These are phyloP conservation scores for Sibirionetta formosa DNA, from an alignment of 2,797 vertebrate genomes.

Conservation along the genomic window DNA sequence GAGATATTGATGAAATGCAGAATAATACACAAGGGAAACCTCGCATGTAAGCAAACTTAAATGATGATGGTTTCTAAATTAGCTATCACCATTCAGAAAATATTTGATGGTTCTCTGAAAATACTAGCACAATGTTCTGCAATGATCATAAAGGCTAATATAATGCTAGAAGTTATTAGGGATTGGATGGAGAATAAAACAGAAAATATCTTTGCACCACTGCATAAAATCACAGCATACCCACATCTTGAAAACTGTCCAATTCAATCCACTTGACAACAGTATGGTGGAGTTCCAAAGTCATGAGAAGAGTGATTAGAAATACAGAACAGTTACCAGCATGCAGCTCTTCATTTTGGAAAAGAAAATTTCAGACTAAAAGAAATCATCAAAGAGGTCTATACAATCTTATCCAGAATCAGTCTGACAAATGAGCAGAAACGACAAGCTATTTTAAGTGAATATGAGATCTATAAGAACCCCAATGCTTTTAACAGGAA, in stretches of 20 bases:
- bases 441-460: neutral
- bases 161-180: neutral
- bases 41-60: neutral
- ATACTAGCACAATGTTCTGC: neutral
- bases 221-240: neutral
- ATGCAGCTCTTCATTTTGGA: neutral
- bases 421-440: neutral
- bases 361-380: neutral
- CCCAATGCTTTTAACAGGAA: neutral
- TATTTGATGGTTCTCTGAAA: neutral
- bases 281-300: neutral
- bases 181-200: neutral
- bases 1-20: neutral
- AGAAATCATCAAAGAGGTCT: neutral
- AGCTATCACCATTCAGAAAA: conserved; percentile 10
- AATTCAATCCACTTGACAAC: neutral
- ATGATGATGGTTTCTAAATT: conserved; percentile 35
- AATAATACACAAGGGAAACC: neutral
- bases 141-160: conserved; percentile 31
- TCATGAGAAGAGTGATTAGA: neutral
- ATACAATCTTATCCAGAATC: neutral
- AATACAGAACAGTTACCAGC: neutral
- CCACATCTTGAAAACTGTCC: neutral
- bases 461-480: neutral
- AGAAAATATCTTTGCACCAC: neutral